Evolutionary conservation across 2,888 invertebrate species (phyloP).

Genomic region (Eurytoma californica): DNA sequence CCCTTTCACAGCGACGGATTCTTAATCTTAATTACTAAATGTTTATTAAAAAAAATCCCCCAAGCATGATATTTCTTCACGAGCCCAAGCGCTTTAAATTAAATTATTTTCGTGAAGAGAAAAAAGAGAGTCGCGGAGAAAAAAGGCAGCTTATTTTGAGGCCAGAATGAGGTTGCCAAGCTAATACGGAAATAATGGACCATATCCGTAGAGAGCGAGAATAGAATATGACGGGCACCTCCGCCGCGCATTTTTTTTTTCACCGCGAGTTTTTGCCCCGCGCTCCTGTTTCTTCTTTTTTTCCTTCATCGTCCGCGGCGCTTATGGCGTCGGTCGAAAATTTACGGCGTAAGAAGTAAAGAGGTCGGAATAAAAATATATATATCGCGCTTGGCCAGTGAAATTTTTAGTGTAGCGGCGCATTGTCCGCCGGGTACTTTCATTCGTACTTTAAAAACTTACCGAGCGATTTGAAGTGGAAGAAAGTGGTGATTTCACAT

Average conservation of each 20-base stretch:
- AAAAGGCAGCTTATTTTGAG: not conserved
- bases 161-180: not conserved
- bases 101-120: too few relatives aligned
- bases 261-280: not conserved
- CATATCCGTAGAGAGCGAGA: not conserved
- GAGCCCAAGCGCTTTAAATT: too few relatives aligned
- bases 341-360: conserved; percentile 42
- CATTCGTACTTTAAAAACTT: conserved; percentile 14
- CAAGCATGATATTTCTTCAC: too few relatives aligned
- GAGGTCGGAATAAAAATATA: conserved; percentile 32
- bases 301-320: not conserved
- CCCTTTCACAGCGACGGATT: too few relatives aligned
- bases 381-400: conserved; percentile 6
- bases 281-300: not conserved
- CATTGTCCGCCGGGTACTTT: conserved; percentile 3
- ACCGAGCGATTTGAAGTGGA: conserved; percentile 1
- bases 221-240: not conserved
- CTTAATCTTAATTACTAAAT: too few relatives aligned
- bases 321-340: conserved; percentile 39
- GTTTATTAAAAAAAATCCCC: too few relatives aligned
- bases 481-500: conserved; percentile 21
- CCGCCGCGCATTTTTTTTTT: not conserved
- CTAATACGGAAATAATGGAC: not conserved
- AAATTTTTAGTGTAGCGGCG: conserved; percentile 29
- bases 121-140: too few relatives aligned